These are phyloP conservation scores for Lissocephala sabroskyi DNA, from an alignment of 2,888 invertebrate species.

Conservation along the genomic window DNA sequence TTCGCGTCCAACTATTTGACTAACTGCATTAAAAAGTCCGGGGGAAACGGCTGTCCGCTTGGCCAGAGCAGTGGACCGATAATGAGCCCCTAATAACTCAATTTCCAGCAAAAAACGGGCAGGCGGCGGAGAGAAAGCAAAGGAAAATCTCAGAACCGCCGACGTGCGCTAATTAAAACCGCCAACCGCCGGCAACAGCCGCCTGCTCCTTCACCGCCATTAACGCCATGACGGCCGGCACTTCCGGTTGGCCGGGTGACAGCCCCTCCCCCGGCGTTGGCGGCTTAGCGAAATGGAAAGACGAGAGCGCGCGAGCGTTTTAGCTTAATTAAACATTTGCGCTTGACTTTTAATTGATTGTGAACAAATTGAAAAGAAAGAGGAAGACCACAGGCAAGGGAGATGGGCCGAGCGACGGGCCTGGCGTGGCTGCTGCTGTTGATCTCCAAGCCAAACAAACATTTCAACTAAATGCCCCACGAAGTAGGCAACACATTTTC, in stretches of 20 bases:
- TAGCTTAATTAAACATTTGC: constrained; percentile 65
- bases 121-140: constrained; percentile 15
- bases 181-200: neutral
- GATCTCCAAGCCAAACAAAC: constrained; percentile 35
- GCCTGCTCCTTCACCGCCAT: too few relatives aligned
- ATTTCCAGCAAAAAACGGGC: constrained; percentile 28
- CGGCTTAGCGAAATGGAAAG: constrained; percentile 6
- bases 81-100: constrained; percentile 58
- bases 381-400: neutral
- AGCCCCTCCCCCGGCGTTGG: constrained; percentile 1
- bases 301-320: constrained; percentile 35
- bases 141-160: neutral
- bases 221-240: too few relatives aligned
- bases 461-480: constrained; percentile 64
- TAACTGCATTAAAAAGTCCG: constrained; percentile 42
- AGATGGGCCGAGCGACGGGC: neutral
- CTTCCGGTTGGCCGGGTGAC: too few relatives aligned
- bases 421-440: neutral
- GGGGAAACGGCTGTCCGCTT: neutral
- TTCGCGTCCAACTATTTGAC: constrained; percentile 45
- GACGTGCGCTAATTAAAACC: constrained; percentile 40
- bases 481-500: constrained; percentile 49
- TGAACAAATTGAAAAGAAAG: constrained; percentile 53
- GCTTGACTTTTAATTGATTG: constrained; percentile 61
- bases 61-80: constrained; percentile 26